Percentiles rank a stretch among this genome's conserved stretches.
These are phyloP conservation scores for Thereva unica DNA, from an alignment of 2,888 invertebrate species.

Conservation along the genomic window DNA sequence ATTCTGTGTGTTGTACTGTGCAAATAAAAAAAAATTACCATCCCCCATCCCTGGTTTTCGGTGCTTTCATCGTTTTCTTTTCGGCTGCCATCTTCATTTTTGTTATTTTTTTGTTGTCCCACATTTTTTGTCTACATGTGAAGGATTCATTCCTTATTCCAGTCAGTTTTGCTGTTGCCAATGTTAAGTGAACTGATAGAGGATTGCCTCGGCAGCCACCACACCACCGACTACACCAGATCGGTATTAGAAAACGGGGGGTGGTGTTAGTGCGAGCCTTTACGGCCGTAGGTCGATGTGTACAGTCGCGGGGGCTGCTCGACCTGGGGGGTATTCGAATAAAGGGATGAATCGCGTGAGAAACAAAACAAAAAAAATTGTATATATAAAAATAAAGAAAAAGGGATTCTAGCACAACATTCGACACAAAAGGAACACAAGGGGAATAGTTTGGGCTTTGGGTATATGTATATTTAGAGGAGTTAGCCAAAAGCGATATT, in stretches of 20 bases:
- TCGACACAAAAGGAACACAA: constrained; percentile 4
- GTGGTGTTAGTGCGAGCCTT: constrained; percentile 2
- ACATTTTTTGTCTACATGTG: constrained; percentile 29
- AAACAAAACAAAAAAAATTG: constrained; percentile 6
- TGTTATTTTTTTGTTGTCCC: constrained; percentile 28
- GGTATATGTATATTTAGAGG: neutral
- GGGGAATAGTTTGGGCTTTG: neutral
- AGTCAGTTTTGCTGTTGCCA: constrained; percentile 15
- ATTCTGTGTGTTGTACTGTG: neutral
- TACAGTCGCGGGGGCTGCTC: constrained; percentile 8
- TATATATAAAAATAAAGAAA: constrained; percentile 7
- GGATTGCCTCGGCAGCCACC: constrained; percentile 2
- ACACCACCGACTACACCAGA: too few relatives aligned
- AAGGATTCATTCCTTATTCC: constrained; percentile 24
- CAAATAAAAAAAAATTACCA: constrained; percentile 18
- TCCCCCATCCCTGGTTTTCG: neutral
- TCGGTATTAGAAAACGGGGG: too few relatives aligned
- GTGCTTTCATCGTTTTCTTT: neutral
- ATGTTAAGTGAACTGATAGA: constrained; percentile 33
- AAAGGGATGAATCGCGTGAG: constrained; percentile 28
- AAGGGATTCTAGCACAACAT: neutral
- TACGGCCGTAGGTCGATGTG: constrained; percentile 22
- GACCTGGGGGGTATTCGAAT: constrained; percentile 2
- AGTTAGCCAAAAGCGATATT: too few relatives aligned
- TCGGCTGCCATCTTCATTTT: constrained; percentile 17